Percentiles rank a stretch among this genome's conserved stretches.
phyloP scores from a whole-genome alignment of 2,797 vertebrate genomes.

The Buphagus erythrorhynchus region DNA sequence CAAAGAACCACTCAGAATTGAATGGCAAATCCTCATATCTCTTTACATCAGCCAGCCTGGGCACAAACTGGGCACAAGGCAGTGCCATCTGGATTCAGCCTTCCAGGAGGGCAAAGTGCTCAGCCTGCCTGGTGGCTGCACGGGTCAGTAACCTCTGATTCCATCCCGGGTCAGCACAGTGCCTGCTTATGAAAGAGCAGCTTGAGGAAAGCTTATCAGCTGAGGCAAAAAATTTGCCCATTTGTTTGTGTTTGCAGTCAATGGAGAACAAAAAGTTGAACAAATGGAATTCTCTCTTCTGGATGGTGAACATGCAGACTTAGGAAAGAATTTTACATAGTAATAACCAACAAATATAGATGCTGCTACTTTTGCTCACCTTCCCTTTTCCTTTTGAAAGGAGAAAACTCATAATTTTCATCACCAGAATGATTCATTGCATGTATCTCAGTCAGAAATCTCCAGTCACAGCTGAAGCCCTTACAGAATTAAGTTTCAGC shows the following conservation, averaged over 20 bases:
- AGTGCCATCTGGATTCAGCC: background rate
- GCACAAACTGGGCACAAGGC: background rate
- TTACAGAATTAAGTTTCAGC: background rate
- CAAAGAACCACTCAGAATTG: background rate
- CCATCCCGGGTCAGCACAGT: background rate
- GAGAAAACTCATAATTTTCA: background rate
- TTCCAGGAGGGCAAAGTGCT: background rate
- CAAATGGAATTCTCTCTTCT: background rate
- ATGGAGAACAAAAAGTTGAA: background rate
- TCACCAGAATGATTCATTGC: background rate
- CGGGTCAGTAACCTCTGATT: background rate
- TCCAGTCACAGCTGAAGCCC: background rate
- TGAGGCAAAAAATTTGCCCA: background rate
- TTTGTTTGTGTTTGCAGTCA: background rate
- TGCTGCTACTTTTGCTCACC: background rate
- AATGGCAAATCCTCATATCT: background rate
- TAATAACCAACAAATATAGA: background rate
- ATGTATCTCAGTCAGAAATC: background rate
- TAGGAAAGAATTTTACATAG: background rate
- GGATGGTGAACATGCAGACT: rapidly evolving
- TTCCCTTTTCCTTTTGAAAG: background rate
- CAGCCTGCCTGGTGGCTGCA: background rate
- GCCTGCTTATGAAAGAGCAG: background rate
- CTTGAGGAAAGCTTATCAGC: background rate
- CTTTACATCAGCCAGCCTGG: background rate